Conservation (phyloP, 2,888 invertebrate species). For the Empis stercorea region DNA sequence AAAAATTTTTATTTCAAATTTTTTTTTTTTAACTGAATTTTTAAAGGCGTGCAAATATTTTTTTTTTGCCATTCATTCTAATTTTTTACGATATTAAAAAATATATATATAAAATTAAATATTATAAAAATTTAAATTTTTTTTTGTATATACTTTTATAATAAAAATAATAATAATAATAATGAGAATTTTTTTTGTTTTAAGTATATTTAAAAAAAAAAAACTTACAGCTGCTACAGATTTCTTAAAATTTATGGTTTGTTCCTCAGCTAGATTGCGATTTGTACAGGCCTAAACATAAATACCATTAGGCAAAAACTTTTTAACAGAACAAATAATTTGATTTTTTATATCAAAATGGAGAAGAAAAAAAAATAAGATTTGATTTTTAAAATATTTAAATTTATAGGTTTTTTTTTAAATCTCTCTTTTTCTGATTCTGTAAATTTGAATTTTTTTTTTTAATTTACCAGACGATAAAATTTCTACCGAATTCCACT, state of each 20-base stretch:
- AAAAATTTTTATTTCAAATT: too few species aligned
- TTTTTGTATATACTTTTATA: too few species aligned
- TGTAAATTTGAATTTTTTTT: background rate
- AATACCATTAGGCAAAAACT: background rate
- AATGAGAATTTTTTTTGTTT: too few species aligned
- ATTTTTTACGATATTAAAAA: too few species aligned
- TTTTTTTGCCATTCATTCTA: too few species aligned
- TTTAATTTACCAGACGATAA: conserved; percentile 16
- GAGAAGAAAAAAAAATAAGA: background rate
- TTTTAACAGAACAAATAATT: background rate
- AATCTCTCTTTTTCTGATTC: too few species aligned
- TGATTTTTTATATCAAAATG: background rate
- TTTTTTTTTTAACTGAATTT: too few species aligned
- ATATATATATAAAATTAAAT: background rate
- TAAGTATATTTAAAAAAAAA: too few species aligned
- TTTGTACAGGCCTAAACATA: conserved; percentile 50
- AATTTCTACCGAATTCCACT: conserved; percentile 29
- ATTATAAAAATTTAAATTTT: background rate
- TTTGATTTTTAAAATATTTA: background rate
- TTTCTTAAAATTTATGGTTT: conserved; percentile 59
- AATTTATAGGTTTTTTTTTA: background rate
- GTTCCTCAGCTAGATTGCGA: conserved; percentile 59
- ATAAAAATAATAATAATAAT: too few species aligned
- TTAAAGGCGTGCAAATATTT: too few species aligned
- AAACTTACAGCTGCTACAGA: conserved; percentile 60